Evolutionary conservation across 1,140 invertebrate genomes (phyloP), one percentile per base, ranked within the genome.

Genomic region (Mesaphorura yosii): DNA sequence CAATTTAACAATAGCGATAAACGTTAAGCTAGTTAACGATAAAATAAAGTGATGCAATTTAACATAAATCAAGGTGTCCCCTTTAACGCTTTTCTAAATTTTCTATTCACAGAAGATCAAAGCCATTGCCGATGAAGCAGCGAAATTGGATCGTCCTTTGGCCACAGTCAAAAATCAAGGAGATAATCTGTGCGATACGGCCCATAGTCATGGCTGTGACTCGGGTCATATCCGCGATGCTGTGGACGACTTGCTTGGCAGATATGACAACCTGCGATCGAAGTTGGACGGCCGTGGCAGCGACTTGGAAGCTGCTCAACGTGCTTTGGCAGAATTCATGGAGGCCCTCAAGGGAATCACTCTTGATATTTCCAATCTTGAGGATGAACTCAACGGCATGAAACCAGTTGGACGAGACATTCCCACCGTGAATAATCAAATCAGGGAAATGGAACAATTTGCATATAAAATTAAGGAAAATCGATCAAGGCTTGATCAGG

Each of bases 21-120:
- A n/a, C n/a, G n/a, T n/a, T n/a, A n/a, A n/a, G n/a, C n/a, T n/a
- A n/a, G n/a, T n/a, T n/a, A n/a, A n/a, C n/a, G n/a, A n/a, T n/a
- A n/a, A n/a, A n/a, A n/a, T n/a, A n/a, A n/a, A n/a, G n/a, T n/a
- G n/a, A n/a, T n/a, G n/a, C n/a, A n/a, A n/a, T n/a, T n/a, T n/a
- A n/a, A n/a, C n/a, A n/a, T n/a, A n/a, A n/a, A n/a, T n/a, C n/a
- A n/a, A n/a, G n/a, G n/a, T n/a, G n/a, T n/a, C n/a, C n/a, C n/a
- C n/a, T n/a, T n/a, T n/a, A n/a, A n/a, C n/a, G n/a, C n/a, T n/a
- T n/a, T n/a, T n/a, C n/a, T n/a, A n/a, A n/a, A n/a, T n/a, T n/a
- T n/a, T n/a, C n/a, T n/a, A n/a, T n/a, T n/a, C n/a, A n/a, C n/a
- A 88, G 53, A 78, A 83, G 66, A 84, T 89, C 47, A 86, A 85